Base-by-base conservation (phyloP, 1,140 invertebrate species). In the Megalopta genalis region DNA sequence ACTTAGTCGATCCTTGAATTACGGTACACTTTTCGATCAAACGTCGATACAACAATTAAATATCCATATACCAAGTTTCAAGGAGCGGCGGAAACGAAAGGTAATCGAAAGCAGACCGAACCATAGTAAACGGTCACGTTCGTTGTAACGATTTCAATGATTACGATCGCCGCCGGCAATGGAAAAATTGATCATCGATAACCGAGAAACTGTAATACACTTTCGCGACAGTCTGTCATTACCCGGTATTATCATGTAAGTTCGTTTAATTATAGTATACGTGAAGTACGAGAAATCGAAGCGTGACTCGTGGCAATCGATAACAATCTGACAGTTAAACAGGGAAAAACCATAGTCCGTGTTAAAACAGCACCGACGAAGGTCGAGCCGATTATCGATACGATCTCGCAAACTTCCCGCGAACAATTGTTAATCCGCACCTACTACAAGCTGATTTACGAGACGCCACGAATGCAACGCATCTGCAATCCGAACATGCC, bases 251-350 rank as follows among this genome's bases (percentile, higher is more conserved):
- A 64, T 74, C 60, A 21, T 10, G 62, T 39, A 25, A 42, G 39
- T 8, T 25, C n/a, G 72, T 12, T 25, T 75, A 54, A 75, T 75
- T 66, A 23, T 14, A 27, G 32, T 37, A 42, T 71, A 46, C n/a
- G 67, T 49, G 2, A 62, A 72, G 18, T 32, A 57, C 10, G 25
- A 52, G 37, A 57, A 57, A 54, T 57, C 23, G 42, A 74, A 25
- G 7, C 52, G 54, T 62, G 52, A 63, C 72, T 66, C 49, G n/a
- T 42, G 63, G 49, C 72, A 9, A n/a, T 16, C 16, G 32, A 66
- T 66, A 66, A 32, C 32, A 16, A 65, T 66, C 54, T 32, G 4
- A 12, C 8, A 37, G 16, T 46, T 68, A 39, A 65, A 60, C 1
- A 2, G 32, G 0, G 23, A 23, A 74, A 57, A 16, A 25, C 37